Conservation (phyloP, 1,140 invertebrate genomes). For the Drosophila arizonae region DNA sequence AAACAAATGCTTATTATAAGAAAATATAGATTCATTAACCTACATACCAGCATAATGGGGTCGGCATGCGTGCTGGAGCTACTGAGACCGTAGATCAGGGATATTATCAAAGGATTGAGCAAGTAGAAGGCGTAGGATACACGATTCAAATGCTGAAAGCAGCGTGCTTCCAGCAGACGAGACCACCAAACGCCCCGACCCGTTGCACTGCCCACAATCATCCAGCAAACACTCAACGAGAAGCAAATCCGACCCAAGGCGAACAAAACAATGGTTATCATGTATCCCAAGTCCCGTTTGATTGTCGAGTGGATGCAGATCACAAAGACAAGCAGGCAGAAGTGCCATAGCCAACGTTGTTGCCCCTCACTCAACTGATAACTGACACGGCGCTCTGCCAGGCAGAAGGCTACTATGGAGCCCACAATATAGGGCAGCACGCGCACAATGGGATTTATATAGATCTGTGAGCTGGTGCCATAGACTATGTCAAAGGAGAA, state of each 20-base stretch:
- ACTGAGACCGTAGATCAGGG: constrained; percentile 65
- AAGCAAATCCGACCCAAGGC: constrained; percentile 66
- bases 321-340: constrained; percentile 58
- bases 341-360: constrained; percentile 64
- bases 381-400: constrained; percentile 46
- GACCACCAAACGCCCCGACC: constrained; percentile 75
- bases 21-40: not conserved
- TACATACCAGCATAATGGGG: constrained; percentile 72
- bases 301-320: constrained; percentile 70
- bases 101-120: constrained; percentile 76
- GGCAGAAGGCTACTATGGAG: constrained; percentile 66
- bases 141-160: constrained; percentile 79
- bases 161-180: constrained; percentile 65
- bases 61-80: constrained; percentile 70
- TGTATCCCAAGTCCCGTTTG: constrained; percentile 67
- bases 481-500: constrained; percentile 75
- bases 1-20: constrained; percentile 10
- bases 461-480: constrained; percentile 70
- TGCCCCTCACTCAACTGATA: constrained; percentile 55
- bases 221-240: constrained; percentile 71
- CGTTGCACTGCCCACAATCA: constrained; percentile 75
- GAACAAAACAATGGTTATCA: constrained; percentile 61
- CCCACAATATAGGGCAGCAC: constrained; percentile 77
- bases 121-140: constrained; percentile 80
- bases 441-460: constrained; percentile 77